A percentile compares a stretch with the other conserved stretches of the same genome.
These are phyloP conservation scores for Antrozous pallidus DNA, from an alignment of 2,797 vertebrate species.

Conservation along the genomic window DNA sequence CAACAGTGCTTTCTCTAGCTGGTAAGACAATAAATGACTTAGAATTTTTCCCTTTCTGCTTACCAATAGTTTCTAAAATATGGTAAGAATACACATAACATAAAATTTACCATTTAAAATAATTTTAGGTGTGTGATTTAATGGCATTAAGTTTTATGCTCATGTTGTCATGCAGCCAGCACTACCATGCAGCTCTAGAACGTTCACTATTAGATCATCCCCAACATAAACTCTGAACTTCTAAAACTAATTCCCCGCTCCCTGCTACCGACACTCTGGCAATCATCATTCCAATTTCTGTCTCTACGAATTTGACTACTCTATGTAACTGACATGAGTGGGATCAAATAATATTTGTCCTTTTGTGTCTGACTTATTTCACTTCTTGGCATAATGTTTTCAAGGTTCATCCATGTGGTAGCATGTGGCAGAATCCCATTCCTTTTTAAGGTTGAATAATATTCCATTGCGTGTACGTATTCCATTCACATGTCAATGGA, in stretches of 20 bases:
- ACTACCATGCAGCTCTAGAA: neutral
- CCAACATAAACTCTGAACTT: neutral
- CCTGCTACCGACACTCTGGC: neutral
- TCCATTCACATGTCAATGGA: neutral
- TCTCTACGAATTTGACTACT: neutral
- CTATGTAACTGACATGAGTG: neutral
- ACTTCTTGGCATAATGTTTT: neutral
- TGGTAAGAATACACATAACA: neutral
- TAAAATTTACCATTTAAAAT: neutral
- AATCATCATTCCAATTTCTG: neutral
- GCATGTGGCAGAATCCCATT: neutral
- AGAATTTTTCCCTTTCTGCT: neutral
- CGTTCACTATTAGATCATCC: neutral
- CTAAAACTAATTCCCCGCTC: neutral
- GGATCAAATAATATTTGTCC: neutral
- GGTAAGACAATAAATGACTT: neutral
- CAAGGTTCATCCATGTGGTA: neutral
- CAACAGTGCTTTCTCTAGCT: neutral
- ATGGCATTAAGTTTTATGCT: neutral
- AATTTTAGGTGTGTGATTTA: neutral
- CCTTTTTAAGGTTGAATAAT: neutral
- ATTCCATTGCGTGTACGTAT: neutral
- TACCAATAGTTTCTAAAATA: constrained; percentile 8
- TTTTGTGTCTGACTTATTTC: neutral
- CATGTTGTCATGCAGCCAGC: neutral